phyloP scores from a whole-genome alignment of 2,888 invertebrate genomes.

The Choreutis nemorana region DNA sequence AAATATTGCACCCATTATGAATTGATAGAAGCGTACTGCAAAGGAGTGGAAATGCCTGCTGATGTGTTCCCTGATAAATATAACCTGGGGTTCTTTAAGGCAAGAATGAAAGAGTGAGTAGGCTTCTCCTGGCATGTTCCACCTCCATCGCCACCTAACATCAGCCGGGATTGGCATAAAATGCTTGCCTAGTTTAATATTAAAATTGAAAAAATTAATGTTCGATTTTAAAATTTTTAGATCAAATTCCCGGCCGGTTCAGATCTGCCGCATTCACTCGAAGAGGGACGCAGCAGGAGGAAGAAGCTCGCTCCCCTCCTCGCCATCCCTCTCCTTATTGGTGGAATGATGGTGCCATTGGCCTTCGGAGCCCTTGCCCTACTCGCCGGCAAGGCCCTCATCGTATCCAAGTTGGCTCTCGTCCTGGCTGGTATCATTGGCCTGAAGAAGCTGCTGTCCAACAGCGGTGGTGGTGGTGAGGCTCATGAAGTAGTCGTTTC shows the following conservation, averaged over 20 bases:
- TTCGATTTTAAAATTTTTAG: constrained; percentile 34
- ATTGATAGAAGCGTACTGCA: no score
- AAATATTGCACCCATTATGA: no score
- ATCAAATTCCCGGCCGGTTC: constrained; percentile 77
- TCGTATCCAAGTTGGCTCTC: constrained; percentile 83
- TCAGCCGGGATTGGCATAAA: no score
- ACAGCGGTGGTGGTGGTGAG: constrained; percentile 70
- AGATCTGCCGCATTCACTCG: constrained; percentile 70
- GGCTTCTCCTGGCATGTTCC: no score
- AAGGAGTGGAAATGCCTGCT: background rate
- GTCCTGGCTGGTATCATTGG: constrained; percentile 86
- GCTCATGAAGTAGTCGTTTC: constrained; percentile 77
- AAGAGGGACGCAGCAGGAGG: constrained; percentile 74
- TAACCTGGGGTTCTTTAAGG: no score
- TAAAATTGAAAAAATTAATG: background rate
- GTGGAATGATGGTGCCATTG: constrained; percentile 82
- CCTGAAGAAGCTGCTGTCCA: constrained; percentile 80
- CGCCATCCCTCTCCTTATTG: constrained; percentile 80
- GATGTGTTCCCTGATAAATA: no score
- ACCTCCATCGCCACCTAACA: no score
- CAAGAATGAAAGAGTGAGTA: no score
- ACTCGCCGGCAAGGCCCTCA: constrained; percentile 84
- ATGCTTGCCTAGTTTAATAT: background rate
- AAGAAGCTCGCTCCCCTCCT: constrained; percentile 78
- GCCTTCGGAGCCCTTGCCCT: constrained; percentile 84